Conservation (phyloP, 2,888 invertebrate genomes). For the Philonicus albiceps region DNA sequence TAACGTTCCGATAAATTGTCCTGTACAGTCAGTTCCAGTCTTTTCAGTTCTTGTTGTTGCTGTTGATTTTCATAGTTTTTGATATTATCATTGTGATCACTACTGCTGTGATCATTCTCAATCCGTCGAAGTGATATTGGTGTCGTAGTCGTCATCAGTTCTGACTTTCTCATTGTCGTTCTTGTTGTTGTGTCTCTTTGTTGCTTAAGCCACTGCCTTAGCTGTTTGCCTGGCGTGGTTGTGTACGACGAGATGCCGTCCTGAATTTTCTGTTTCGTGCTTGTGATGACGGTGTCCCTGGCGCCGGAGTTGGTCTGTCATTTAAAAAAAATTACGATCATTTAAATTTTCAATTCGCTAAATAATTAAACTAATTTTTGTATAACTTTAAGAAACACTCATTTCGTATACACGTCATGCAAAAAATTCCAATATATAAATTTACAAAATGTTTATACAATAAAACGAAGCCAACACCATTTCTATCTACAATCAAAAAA, state of each 20-base stretch:
- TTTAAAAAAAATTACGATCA: conserved; percentile 22
- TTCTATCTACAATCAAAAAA: background rate
- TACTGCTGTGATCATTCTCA: background rate
- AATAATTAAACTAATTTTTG: background rate
- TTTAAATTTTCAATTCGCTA: background rate
- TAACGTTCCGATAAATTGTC: conserved; percentile 9
- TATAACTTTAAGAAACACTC: background rate
- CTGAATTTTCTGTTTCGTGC: conserved; percentile 58
- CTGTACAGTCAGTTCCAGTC: conserved; percentile 3
- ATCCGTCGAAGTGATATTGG: conserved; percentile 12
- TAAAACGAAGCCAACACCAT: background rate
- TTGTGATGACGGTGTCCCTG: conserved; percentile 52
- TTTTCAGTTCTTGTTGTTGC: background rate
- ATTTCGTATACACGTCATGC: background rate
- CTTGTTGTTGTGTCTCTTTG: conserved; percentile 49
- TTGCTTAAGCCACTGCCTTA: conserved; percentile 52
- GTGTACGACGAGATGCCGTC: conserved; percentile 56
- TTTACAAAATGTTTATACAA: background rate
- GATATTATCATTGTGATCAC: background rate
- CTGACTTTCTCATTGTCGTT: conserved; percentile 5
- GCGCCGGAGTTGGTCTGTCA: conserved; percentile 57
- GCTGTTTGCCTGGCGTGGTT: conserved; percentile 59
- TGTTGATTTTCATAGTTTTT: background rate
- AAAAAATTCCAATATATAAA: background rate
- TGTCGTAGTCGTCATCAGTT: conserved; percentile 37